Base-by-base conservation (phyloP, 2,888 invertebrate species). In the Apamea monoglypha region DNA sequence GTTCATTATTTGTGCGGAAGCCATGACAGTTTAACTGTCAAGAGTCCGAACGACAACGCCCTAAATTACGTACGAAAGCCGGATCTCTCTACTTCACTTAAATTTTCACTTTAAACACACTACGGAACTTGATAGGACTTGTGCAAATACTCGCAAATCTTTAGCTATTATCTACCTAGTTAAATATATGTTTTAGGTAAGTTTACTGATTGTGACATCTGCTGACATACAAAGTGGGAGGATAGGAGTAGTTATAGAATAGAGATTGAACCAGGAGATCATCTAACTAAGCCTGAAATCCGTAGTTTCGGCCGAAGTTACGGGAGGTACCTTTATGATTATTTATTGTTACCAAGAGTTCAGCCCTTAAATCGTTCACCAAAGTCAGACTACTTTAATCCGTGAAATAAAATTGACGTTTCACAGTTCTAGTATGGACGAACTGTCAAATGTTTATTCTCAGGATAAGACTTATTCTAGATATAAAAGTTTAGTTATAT, bases 81-180 rank as follows among this genome's bases (percentile, higher is more conserved):
- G 12, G 63, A 82, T 76, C 29, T 80, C 76, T 69, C 82, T 16
- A 69, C 75, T 67, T 56, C 44, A 80, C 75, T 74, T 29, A 40
- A 82, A 80, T 74, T 80, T 81, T 82, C 80, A 76, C 68, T 75
- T 82, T n/a, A 44, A 81, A 56, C 14, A 63, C 21, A 50, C 56
- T 50, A 36, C 16, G 36, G 16, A 25, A 69, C 44, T 68, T 47
- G 32, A 36, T 56, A 63, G 40, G 29, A 56, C 53, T 50, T 63
- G 53, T 56, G 61, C 32, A 44, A 68, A 81, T 68, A 73, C 18
- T 67, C 21, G 69, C 32, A 50, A 53, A 16, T 63, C 32, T 72
- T 72, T 66, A 47, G n/a, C 6, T 44, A 59, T 56, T 36, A 47
- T 6, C 32, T 56, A 18, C 10, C 36, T 56, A 18, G 63, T 7